A percentile compares a stretch with the other conserved stretches of the same genome.
phyloP scores from a whole-genome alignment of 2,797 vertebrate genomes.

The Manis crassicaudata region DNA sequence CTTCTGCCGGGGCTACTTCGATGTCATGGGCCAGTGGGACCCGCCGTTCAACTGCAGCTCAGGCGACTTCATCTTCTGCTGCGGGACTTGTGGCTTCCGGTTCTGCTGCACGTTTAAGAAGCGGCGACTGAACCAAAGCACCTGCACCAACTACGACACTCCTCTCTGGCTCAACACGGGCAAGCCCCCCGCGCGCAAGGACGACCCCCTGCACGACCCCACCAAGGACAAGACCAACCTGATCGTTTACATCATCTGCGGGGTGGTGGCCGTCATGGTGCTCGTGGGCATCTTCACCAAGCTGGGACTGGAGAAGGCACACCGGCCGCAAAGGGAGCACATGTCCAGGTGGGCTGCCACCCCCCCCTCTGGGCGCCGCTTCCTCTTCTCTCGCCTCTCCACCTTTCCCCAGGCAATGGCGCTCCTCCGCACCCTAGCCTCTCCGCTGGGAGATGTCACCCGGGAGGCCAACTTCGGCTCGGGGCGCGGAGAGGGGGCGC shows the following conservation, averaged over 20 bases:
- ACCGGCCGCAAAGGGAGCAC: conserved; percentile 97
- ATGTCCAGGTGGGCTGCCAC: conserved; percentile 93
- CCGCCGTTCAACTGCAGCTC: conserved; percentile 97
- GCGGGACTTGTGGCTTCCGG: conserved; percentile 99
- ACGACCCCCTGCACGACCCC: conserved; percentile 92
- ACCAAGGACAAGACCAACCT: conserved; percentile 99
- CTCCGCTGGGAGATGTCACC: background rate
- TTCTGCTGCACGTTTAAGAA: conserved; percentile 97
- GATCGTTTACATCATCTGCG: conserved; percentile 98
- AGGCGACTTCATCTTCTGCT: conserved; percentile 96
- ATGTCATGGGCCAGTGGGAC: conserved; percentile 99
- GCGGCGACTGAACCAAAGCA: conserved; percentile 95
- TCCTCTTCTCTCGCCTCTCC: background rate
- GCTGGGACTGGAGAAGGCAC: conserved; percentile 96
- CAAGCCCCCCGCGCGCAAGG: conserved; percentile 94
- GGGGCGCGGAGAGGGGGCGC: background rate
- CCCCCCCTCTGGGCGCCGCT: background rate
- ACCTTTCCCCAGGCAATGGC: background rate
- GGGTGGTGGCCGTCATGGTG: conserved; percentile 98
- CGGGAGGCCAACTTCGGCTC: conserved; percentile 60
- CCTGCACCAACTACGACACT: conserved; percentile 97
- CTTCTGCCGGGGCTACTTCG: conserved; percentile 96
- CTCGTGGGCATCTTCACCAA: conserved; percentile 99
- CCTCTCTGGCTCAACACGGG: conserved; percentile 95
- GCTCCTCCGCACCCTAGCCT: background rate